A percentile compares a stretch with the other conserved stretches of the same genome.
These are phyloP conservation scores for Tachyglossus aculeatus DNA, from an alignment of 2,797 vertebrate species.

Conservation along the genomic window DNA sequence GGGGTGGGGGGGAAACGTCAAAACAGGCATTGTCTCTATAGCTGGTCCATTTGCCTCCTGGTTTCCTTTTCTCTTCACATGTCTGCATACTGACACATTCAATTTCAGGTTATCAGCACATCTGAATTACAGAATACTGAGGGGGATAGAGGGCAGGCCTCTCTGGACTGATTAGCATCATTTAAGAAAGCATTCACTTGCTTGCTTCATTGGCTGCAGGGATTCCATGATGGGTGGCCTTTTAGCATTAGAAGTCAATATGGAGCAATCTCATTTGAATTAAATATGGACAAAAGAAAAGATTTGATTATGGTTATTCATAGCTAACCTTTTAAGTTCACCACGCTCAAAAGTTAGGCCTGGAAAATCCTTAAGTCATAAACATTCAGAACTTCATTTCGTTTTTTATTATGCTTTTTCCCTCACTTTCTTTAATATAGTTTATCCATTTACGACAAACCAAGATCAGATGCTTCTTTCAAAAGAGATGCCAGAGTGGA, in stretches of 20 bases:
- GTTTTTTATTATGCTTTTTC: slow-evolving; percentile 24
- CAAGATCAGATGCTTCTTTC: slow-evolving; percentile 56
- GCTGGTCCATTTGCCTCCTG: slow-evolving; percentile 62
- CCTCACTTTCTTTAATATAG: slow-evolving; percentile 44
- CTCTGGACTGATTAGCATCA: slow-evolving; percentile 96
- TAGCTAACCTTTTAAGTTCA: slow-evolving; percentile 76
- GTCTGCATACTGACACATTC: slow-evolving; percentile 88
- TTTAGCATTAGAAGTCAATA: slow-evolving; percentile 87
- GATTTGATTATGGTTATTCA: slow-evolving; percentile 77
- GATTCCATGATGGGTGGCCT: slow-evolving; percentile 91
- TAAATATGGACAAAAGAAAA: slow-evolving; percentile 80
- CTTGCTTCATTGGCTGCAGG: slow-evolving; percentile 81
- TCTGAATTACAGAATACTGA: slow-evolving; percentile 92
- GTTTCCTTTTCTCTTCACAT: slow-evolving; percentile 68
- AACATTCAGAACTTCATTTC: slow-evolving; percentile 38
- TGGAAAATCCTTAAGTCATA: slow-evolving; percentile 58
- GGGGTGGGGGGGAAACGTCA: neutral
- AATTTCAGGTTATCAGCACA: slow-evolving; percentile 95
- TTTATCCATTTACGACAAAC: slow-evolving; percentile 54
- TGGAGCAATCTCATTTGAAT: slow-evolving; percentile 86
- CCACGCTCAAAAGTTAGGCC: slow-evolving; percentile 62
- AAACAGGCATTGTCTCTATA: slow-evolving; percentile 64
- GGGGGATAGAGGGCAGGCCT: slow-evolving; percentile 91
- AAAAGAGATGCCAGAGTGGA: slow-evolving; percentile 57
- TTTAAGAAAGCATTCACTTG: slow-evolving; percentile 91